Base-by-base conservation (phyloP, 2,888 invertebrate genomes). In the Caenorhabditis auriculariae region DNA sequence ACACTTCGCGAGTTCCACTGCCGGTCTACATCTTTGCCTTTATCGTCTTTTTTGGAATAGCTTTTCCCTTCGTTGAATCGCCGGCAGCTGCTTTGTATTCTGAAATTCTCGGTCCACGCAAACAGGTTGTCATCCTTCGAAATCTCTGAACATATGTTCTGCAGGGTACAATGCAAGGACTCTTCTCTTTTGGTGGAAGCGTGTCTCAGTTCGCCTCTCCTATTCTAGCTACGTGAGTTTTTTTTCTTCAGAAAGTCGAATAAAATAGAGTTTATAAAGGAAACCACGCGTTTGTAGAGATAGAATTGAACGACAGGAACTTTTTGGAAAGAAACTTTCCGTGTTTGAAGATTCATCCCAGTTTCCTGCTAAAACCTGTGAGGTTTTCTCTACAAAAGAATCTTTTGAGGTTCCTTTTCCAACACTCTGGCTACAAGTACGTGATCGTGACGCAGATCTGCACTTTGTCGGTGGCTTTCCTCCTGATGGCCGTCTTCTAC, bases 71-170 rank as follows among this genome's bases (percentile, higher is more conserved):
- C 29, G 62, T 66, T 26, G 66, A 57, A 35, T 60, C 66, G 0
- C 69, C 69, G 0, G 60, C 65, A 0, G 66, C 60, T 1, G 57
- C 69, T 0, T 48, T 69, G 12, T 69, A 60, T 47, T 63, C 69
- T 9, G 66, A 69, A 35, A 52, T 69, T 49, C 27, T 69, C 24
- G 69, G 69, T 2, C 66, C 66, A 35, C 29, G 69, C 12, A 54
- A 56, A 35, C 65, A 68, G 55, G 64, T 60, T n/a, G n/a, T n/a
- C n/a, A n/a, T n/a, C n/a, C n/a, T n/a, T n/a, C n/a, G n/a, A n/a
- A n/a, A n/a, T 7, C 7, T 41, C 19, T 41, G 9, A n/a, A n/a
- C 19, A n/a, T 12, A 9, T 41, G 15, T n/a, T n/a, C 9, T 41
- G 12, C 19, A 41, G 12, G 54, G 59, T 43, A 54, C 46, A 32